These are phyloP conservation scores for Seira ritae DNA, from an alignment of 2,888 invertebrate genomes.

Conservation along the genomic window DNA sequence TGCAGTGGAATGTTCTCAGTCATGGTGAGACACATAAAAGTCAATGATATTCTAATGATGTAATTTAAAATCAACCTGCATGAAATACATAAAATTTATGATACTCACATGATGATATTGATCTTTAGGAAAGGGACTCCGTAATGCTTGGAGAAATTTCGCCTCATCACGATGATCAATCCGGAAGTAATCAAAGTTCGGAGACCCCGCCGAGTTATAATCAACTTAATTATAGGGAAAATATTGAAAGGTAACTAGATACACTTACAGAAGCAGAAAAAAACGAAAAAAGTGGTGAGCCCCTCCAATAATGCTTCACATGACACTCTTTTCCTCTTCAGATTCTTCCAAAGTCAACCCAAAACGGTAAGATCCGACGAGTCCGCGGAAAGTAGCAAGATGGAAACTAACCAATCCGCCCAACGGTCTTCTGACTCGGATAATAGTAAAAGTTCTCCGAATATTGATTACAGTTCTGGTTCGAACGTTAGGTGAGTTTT, in stretches of 20 bases:
- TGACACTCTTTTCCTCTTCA: conserved; percentile 66
- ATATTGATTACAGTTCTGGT: conserved; percentile 71
- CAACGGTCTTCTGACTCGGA: conserved; percentile 61
- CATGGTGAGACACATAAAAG: conserved; percentile 41
- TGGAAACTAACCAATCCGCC: conserved; percentile 45
- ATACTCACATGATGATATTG: background rate
- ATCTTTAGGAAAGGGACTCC: conserved; percentile 83
- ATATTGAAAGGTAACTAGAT: conserved; percentile 80
- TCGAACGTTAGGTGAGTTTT: conserved; percentile 67
- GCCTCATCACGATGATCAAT: conserved; percentile 86
- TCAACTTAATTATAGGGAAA: conserved; percentile 90
- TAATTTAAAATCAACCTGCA: too few species aligned
- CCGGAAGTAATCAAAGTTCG: conserved; percentile 85
- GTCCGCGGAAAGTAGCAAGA: conserved; percentile 75
- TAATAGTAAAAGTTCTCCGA: conserved; percentile 73
- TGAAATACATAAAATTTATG: background rate
- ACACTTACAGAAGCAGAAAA: background rate
- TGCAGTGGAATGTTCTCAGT: conserved; percentile 65
- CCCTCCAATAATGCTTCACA: too few species aligned
- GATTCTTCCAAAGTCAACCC: conserved; percentile 83
- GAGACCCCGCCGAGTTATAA: conserved; percentile 90
- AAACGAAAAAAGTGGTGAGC: background rate
- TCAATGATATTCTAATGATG: background rate
- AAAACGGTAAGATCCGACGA: conserved; percentile 80
- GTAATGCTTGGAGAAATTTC: conserved; percentile 90